phyloP scores from a whole-genome alignment of 2,888 invertebrate species.

The Drosophila paranaensis region DNA sequence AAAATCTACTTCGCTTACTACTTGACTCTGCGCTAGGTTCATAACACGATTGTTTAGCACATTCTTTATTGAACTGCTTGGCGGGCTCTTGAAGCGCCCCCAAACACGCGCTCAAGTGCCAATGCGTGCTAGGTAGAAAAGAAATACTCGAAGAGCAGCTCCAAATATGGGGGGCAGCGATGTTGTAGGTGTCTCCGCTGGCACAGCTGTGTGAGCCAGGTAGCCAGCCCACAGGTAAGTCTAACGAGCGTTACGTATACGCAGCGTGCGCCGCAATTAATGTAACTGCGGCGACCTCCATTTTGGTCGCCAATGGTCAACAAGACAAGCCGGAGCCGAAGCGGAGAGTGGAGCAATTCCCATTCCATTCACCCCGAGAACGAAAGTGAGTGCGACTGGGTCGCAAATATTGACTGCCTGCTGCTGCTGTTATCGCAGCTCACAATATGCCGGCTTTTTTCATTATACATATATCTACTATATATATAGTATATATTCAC shows the following conservation, averaged over 20 bases:
- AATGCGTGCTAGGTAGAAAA: conserved; percentile 63
- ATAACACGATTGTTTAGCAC: conserved; percentile 58
- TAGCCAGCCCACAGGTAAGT: conserved; percentile 21
- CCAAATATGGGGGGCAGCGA: conserved; percentile 56
- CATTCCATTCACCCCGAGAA: conserved; percentile 16
- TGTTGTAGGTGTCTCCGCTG: conserved; percentile 28
- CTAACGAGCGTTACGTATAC: conserved; percentile 59
- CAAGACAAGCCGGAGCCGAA: conserved; percentile 1
- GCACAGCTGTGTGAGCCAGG: conserved; percentile 12
- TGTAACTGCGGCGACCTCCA: conserved; percentile 8
- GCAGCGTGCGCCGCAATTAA: conserved; percentile 48
- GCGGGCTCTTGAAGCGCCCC: conserved; percentile 52
- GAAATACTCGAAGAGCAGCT: conserved; percentile 35
- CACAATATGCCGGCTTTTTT: conserved; percentile 50
- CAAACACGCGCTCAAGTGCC: conserved; percentile 58
- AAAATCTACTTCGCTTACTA: not conserved
- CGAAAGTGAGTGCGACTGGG: conserved; percentile 54
- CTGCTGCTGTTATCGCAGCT: conserved; percentile 18
- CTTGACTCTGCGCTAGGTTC: not conserved
- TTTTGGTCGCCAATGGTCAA: conserved; percentile 27
- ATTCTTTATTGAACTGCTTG: conserved; percentile 42
- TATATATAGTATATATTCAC: conserved; percentile 44
- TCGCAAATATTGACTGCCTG: conserved; percentile 21
- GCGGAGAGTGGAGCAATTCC: conserved; percentile 1
- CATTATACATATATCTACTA: conserved; percentile 23